Evolutionary conservation across 2,113 vertebrate species (phyloP), one percentile per base, ranked within the genome.

Genomic region (Philantomba maxwellii): DNA sequence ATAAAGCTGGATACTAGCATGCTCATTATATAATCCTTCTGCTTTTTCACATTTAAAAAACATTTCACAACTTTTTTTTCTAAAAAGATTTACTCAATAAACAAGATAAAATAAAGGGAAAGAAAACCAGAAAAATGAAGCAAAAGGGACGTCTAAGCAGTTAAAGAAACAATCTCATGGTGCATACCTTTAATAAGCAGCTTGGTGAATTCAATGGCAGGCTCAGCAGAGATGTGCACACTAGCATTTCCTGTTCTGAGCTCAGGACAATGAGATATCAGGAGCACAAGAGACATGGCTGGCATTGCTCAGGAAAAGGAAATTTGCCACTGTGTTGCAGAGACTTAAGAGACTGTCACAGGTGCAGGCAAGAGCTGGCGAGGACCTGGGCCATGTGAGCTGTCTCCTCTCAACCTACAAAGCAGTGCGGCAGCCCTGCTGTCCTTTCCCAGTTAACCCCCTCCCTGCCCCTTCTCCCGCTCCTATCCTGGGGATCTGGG

Each of bases 271-370:
- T 78, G 73, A 36, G 33, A 26, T 7, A 6, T n/a, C 39, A 16
- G 8, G 58, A 49, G 21, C 26, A 30, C 3, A 12, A 51, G 6
- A 70, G 26, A 43, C 33, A 30, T 2, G 21, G 43, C 25, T 28
- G 43, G 21, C 9, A 13, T 60, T 53, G 45, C 36, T 66, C 16
- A 3, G 55, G n/a, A 30, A 49, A 47, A 81, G 16, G 36, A 7
- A 28, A 2, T 23, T 19, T n/a, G 43, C 5, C 25, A 4, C 2
- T 17, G 7, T 0, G 1, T 36, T 28, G 0, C 0, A 21, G n/a
- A 51, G 60, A 43, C 60, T 13, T 25, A 30, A 57, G 21, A 30
- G 3, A 36, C 55, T 43, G 4, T 26, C 16, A 11, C 0, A 1
- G 5, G 23, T 25, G 36, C 12, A 26, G 88, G 10, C 15, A 15